phyloP scores from a whole-genome alignment of 2,888 invertebrate species.

The Dryocosmus kuriphilus region DNA sequence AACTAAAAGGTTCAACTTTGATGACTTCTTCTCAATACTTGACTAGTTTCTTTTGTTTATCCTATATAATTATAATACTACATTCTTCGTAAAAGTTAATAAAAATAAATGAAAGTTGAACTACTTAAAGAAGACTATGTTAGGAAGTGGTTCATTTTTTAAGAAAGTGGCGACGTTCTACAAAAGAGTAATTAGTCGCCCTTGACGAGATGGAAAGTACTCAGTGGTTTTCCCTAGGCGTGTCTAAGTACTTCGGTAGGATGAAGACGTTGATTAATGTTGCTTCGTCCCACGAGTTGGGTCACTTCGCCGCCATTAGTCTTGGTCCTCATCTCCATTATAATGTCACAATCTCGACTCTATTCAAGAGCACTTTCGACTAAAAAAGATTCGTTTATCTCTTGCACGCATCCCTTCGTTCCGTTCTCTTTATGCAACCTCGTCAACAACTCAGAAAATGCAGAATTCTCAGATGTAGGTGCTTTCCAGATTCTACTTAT shows the following conservation, averaged over 20 bases:
- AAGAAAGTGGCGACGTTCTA: not conserved
- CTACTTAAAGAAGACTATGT: not conserved
- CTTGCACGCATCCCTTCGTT: slow-evolving; percentile 11
- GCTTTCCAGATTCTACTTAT: not conserved
- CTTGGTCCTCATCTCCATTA: slow-evolving; percentile 53
- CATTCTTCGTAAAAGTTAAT: not conserved
- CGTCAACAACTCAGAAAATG: not conserved
- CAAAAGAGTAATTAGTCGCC: slow-evolving; percentile 29
- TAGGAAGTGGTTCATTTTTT: slow-evolving; percentile 1
- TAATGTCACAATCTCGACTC: slow-evolving; percentile 40
- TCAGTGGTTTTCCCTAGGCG: not conserved
- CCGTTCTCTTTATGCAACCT: not conserved
- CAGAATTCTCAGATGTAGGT: not conserved
- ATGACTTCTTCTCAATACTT: too few relatives aligned
- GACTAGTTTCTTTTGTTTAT: too few relatives aligned
- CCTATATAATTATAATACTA: too few relatives aligned
- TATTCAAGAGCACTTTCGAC: slow-evolving; percentile 38
- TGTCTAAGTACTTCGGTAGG: slow-evolving; percentile 25
- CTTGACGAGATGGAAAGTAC: slow-evolving; percentile 26
- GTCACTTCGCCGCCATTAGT: slow-evolving; percentile 48
- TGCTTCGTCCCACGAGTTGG: slow-evolving; percentile 43
- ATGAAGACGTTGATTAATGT: slow-evolving; percentile 49
- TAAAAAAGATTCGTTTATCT: slow-evolving; percentile 28
- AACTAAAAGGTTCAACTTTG: too few relatives aligned
- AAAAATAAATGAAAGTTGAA: not conserved